phyloP scores from a whole-genome alignment of 2,113 vertebrate genomes.

The Meleagris gallopavo region DNA sequence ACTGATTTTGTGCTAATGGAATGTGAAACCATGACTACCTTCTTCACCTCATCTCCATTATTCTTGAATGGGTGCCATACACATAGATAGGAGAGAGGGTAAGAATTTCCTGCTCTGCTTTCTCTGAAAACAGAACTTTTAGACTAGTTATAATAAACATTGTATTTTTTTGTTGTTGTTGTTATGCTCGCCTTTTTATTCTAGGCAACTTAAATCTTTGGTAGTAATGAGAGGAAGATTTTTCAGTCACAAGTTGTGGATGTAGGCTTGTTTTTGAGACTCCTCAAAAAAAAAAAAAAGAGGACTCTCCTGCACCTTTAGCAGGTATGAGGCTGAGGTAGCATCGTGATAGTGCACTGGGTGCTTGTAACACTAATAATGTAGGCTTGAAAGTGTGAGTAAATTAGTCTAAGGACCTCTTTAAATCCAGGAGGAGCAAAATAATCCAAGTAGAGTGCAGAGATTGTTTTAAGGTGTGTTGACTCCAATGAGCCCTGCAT shows the following conservation, averaged over 20 bases:
- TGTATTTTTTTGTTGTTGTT: not conserved
- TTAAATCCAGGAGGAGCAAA: fast-evolving
- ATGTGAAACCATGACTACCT: not conserved
- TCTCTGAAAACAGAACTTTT: not conserved
- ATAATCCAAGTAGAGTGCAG: not conserved
- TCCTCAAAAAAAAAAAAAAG: not conserved
- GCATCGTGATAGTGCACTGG: not conserved
- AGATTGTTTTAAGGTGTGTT: not conserved
- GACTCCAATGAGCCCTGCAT: fast-evolving
- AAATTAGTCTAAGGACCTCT: not conserved
- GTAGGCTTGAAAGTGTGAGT: not conserved
- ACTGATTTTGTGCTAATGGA: not conserved
- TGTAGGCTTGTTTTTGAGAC: not conserved
- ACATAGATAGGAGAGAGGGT: not conserved
- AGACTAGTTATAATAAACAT: not conserved
- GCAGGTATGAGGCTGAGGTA: not conserved
- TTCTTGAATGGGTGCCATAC: not conserved
- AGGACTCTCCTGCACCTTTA: not conserved
- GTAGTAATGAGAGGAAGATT: not conserved
- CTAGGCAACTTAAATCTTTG: not conserved
- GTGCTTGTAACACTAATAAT: not conserved
- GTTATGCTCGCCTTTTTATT: not conserved
- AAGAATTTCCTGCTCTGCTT: not conserved
- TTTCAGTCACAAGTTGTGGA: not conserved
- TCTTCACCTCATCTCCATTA: not conserved